These are phyloP conservation scores for Nyctalus aviator DNA, from an alignment of 2,797 vertebrate species.

Conservation along the genomic window DNA sequence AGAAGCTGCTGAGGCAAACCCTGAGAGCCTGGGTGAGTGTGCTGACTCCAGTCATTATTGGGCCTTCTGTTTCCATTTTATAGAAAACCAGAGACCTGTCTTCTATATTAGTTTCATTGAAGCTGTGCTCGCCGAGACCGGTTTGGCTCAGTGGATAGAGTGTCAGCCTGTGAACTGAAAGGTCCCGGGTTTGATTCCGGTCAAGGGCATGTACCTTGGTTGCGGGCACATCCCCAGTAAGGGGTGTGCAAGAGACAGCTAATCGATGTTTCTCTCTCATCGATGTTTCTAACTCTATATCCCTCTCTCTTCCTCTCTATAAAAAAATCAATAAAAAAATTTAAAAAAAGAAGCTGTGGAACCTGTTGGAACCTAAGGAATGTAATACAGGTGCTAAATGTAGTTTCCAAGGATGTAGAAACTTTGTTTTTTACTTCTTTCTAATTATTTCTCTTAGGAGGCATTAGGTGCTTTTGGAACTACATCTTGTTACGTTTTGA, in stretches of 20 bases:
- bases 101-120: neutral
- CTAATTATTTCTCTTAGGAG: neutral
- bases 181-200: no score
- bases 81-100: neutral
- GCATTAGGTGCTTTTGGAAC: constrained; percentile 3
- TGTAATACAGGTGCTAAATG: neutral
- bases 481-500: neutral
- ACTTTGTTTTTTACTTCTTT: neutral
- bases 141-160: no score
- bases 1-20: constrained; percentile 90
- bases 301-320: no score
- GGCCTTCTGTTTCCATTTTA: neutral
- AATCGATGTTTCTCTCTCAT: no score
- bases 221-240: no score
- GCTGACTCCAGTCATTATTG: neutral
- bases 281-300: no score
- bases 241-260: no score
- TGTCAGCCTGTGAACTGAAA: no score
- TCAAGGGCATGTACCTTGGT: no score
- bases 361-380: no score
- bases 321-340: no score
- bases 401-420: neutral
- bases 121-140: neutral
- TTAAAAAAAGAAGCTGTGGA: no score
- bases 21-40: constrained; percentile 93